phyloP scores from a whole-genome alignment of 1,140 invertebrate genomes.

The Solenopsis fugax region DNA sequence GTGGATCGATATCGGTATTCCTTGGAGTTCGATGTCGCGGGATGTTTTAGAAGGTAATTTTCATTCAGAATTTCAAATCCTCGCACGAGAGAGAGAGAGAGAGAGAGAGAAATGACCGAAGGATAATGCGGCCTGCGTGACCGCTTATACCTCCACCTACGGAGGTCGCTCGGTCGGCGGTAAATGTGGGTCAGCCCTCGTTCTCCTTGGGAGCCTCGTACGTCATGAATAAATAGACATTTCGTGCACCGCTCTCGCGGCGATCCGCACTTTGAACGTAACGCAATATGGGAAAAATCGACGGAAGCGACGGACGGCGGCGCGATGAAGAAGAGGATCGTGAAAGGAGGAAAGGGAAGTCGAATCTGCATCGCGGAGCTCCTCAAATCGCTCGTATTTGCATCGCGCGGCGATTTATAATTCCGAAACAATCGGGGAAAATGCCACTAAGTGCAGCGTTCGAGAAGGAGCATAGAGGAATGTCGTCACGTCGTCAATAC shows the following conservation, averaged over 20 bases:
- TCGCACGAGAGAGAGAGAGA: slow-evolving; percentile 41
- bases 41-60: slow-evolving; percentile 16
- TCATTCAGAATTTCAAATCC: slow-evolving; percentile 64
- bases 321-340: neutral
- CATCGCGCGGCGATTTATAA: neutral
- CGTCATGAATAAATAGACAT: slow-evolving; percentile 64
- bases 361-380: too few relatives aligned
- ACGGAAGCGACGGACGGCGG: neutral
- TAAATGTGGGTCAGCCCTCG: slow-evolving; percentile 70
- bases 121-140: slow-evolving; percentile 60
- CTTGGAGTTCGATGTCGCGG: neutral
- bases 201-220: slow-evolving; percentile 69
- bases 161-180: slow-evolving; percentile 35
- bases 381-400: too few relatives aligned
- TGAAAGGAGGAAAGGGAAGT: neutral
- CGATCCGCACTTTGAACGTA: slow-evolving; percentile 42
- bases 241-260: slow-evolving; percentile 44
- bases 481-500: too few relatives aligned
- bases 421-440: neutral
- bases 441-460: neutral
- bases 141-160: slow-evolving; percentile 56
- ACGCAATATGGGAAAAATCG: slow-evolving; percentile 27
- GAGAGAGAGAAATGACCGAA: slow-evolving; percentile 51
- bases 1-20: neutral
- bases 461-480: neutral